Evolutionary conservation across 2,797 vertebrate genomes (phyloP), one percentile per base, ranked within the genome.

Genomic region (Cuculus canorus): DNA sequence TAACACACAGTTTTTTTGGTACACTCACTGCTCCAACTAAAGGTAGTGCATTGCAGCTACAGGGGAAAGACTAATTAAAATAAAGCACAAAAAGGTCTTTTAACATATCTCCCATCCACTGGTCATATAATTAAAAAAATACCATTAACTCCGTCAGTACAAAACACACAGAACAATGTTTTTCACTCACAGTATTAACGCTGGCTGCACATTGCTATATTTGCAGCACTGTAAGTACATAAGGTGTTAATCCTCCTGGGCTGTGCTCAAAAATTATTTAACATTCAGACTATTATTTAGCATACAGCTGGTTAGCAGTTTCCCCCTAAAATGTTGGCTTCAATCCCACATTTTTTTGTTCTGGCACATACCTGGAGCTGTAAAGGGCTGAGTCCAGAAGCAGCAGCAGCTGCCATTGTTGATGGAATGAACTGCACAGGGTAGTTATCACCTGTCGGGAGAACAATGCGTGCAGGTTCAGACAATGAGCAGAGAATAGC

Each of bases 371-470:
- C 99, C 99, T 99, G 99, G 95, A 99, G 99, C 97, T 99, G 99
- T 97, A 99, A 98, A 83, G 99, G 99, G 98, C 99, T 99, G 98
- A 99, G 99, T 98, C 99, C 99, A 98, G 99, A 99, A 95, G 99
- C 99, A 84, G 99, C 99, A 93, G 99, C 99, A 98, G 99, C 99
- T 98, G 99, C 99, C 99, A 99, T 99, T 98, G 99, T 99, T 87
- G 99, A 99, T 96, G 99, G 99, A 99, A 99, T 99, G 99, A 99
- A 99, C 99, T 99, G 99, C 98, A 99, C 99, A 75, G 99, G 99
- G 98, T 99, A 99, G 98, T 99, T 99, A 98, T 99, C 99, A 99
- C 99, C 99, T 99, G 99, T 98, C 97, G 95, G 97, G 95, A 98
- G 98, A 98, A 99, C 99, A 99, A 99, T 99, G 98, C 97, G 85